A percentile compares a stretch with the other conserved stretches of the same genome.
phyloP scores from a whole-genome alignment of 2,888 invertebrate genomes.

The Oxytorus armatus region DNA sequence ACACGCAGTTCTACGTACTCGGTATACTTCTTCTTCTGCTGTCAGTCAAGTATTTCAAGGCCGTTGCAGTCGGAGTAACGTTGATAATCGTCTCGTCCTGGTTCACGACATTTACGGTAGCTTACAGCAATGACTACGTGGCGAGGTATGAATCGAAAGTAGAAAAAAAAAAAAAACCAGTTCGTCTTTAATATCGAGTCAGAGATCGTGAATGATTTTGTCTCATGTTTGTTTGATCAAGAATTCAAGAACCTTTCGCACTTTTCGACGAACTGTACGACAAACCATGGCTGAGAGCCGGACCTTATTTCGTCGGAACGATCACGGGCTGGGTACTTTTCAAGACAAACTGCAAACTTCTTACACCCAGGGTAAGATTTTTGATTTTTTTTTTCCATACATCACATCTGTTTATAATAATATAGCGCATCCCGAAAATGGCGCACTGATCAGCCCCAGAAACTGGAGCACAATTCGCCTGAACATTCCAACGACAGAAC shows the following conservation, averaged over 20 bases:
- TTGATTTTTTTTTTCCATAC: too few relatives aligned
- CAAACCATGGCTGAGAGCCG: constrained; percentile 93
- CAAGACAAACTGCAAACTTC: constrained; percentile 88
- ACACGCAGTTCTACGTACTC: constrained; percentile 84
- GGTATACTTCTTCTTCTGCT: constrained; percentile 83
- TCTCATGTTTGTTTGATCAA: constrained; percentile 54
- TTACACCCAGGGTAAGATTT: constrained; percentile 78
- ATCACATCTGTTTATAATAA: too few relatives aligned
- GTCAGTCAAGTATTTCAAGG: constrained; percentile 85
- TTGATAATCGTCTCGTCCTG: constrained; percentile 90
- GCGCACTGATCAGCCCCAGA: too few relatives aligned
- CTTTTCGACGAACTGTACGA: constrained; percentile 93
- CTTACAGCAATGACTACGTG: constrained; percentile 90
- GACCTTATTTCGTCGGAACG: constrained; percentile 93
- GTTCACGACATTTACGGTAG: constrained; percentile 91
- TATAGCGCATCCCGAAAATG: too few relatives aligned
- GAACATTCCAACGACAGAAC: too few relatives aligned
- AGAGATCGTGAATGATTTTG: not conserved
- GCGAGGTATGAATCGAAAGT: constrained; percentile 76
- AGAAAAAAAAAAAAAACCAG: not conserved
- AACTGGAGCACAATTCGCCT: too few relatives aligned
- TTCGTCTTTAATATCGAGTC: not conserved
- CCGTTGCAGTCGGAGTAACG: constrained; percentile 86
- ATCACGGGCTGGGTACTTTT: constrained; percentile 90
- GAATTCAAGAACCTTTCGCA: constrained; percentile 92